Evolutionary conservation across 2,113 vertebrate genomes (phyloP), one percentile per base, ranked within the genome.

Genomic region (Holacanthus passer): DNA sequence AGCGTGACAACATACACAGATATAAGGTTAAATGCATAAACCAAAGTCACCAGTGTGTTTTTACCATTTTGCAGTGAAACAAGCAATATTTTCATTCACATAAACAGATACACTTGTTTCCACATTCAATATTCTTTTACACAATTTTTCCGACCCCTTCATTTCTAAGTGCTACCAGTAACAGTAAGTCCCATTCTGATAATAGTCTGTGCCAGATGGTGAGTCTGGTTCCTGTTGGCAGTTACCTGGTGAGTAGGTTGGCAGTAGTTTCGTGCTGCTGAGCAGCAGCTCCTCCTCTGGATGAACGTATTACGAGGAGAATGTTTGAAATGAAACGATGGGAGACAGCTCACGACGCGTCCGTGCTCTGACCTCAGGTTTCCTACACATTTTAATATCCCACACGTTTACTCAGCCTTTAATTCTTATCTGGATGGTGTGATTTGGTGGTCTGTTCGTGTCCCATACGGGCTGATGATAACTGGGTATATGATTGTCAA

Each of bases 221-320:
- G 66, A 60, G 84, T 84, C 82, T 32, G 62, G 79, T 86, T 90
- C 81, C 87, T 24, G 39, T 82, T 88, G 90, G 93, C 91, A 93
- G 91, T 94, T 91, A 80, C 86, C 91, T 91, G 88, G 88, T 56
- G 83, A 89, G 72, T 43, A 73, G 65, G 81, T 84, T 94, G 93
- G 94, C 93, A 94, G 94, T 94, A 92, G 83, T 90, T 91, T 66
- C 41, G 50, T 81, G 89, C 84, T 88, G 83, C 86, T 87, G 77
- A 65, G 82, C 82, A 82, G 35, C 66, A 2, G 60, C 71, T 83
- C 87, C 73, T 77, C 82, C 55, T 60, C 69, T 7, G n/a, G 48
- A 43, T 82, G 70, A 79, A 56, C 9, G 47, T 2, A n/a, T 55
- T 8, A 39, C 17, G 62, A 71, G 68, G 73, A 82, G 41, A 35